These are phyloP conservation scores for Tachycineta bicolor DNA, from an alignment of 2,113 vertebrate species.

Conservation along the genomic window DNA sequence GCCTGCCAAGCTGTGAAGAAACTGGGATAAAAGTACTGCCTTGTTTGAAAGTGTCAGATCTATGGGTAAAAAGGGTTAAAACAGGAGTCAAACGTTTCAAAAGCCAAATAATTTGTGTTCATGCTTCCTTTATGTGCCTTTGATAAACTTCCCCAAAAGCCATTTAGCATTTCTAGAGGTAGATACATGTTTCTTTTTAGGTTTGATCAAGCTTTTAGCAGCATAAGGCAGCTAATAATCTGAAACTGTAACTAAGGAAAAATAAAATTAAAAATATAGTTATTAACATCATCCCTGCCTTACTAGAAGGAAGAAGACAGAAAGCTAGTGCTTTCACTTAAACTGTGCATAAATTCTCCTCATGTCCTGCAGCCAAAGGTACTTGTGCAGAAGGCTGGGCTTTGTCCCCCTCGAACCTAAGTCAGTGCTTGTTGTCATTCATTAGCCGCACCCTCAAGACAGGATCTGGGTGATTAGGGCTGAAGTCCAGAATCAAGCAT, in stretches of 20 bases:
- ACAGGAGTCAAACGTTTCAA: not conserved
- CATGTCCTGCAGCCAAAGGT: not conserved
- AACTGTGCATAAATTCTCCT: not conserved
- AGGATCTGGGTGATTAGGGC: rapidly evolving
- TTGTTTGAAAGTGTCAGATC: not conserved
- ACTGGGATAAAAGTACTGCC: not conserved
- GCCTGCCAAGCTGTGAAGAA: not conserved
- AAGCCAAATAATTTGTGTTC: not conserved
- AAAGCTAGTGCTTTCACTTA: not conserved
- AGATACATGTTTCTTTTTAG: not conserved
- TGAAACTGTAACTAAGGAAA: not conserved
- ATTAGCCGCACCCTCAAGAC: not conserved
- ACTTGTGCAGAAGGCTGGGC: not conserved
- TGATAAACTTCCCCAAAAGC: not conserved
- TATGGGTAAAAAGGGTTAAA: not conserved
- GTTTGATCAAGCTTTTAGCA: not conserved
- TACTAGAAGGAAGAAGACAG: not conserved
- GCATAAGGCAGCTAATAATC: not conserved
- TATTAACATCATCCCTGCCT: not conserved
- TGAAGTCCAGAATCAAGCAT: not conserved
- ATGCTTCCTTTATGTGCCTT: not conserved
- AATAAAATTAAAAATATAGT: not conserved
- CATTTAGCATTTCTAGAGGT: not conserved
- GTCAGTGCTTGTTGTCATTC: not conserved
- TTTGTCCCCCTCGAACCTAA: rapidly evolving